Conservation (phyloP, 2,888 invertebrate genomes). For the Nomada hirtipes region DNA sequence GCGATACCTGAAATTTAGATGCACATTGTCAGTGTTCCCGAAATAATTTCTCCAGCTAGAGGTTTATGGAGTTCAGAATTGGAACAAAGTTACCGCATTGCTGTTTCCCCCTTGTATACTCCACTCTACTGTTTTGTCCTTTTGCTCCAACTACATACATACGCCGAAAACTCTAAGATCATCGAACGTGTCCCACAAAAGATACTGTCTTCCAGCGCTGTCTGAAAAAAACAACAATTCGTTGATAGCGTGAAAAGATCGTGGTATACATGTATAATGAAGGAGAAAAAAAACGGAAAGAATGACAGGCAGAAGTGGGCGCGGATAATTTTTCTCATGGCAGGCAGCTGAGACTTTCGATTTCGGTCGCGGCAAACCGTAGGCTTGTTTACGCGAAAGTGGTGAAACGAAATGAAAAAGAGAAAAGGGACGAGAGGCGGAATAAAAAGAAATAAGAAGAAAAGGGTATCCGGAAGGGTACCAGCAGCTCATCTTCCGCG, state of each 20-base stretch:
- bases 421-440: slow-evolving; percentile 19
- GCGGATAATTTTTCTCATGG: no score
- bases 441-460: slow-evolving; percentile 21
- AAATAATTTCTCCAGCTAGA: slow-evolving; percentile 49
- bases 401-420: slow-evolving; percentile 25
- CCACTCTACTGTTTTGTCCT: not conserved
- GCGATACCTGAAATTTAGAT: slow-evolving; percentile 77
- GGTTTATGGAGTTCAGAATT: slow-evolving; percentile 48
- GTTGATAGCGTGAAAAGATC: no score
- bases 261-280: no score
- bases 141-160: not conserved
- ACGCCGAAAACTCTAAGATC: not conserved
- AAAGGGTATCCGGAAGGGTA: slow-evolving; percentile 67
- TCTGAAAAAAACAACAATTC: no score
- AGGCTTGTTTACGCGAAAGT: not conserved
- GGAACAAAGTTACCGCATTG: slow-evolving; percentile 6
- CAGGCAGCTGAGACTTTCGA: slow-evolving; percentile 57
- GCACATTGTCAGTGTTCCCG: slow-evolving; percentile 62
- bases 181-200: no score
- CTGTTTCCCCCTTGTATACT: not conserved
- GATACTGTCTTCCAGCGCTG: no score
- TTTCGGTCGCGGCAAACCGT: slow-evolving; percentile 49
- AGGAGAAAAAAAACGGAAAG: not conserved
- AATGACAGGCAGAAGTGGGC: no score
- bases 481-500: slow-evolving; percentile 65